These are phyloP conservation scores for Platerodrilus igneus DNA, from an alignment of 2,888 invertebrate species.

Conservation along the genomic window DNA sequence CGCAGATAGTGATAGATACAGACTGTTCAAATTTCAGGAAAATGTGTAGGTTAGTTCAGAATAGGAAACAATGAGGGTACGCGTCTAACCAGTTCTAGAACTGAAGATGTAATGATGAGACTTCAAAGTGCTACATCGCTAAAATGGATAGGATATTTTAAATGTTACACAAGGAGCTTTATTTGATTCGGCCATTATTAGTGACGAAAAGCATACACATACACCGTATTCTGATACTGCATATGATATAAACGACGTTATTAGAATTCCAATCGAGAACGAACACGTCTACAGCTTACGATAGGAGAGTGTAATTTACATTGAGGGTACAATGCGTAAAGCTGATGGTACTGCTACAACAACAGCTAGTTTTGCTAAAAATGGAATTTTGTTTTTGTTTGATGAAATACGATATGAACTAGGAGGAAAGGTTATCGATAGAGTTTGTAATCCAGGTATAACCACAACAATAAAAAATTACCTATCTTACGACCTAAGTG, in stretches of 20 bases:
- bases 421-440: no score
- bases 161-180: conserved; percentile 5
- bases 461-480: no score
- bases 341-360: background rate
- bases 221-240: conserved; percentile 9
- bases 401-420: background rate
- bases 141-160: no score
- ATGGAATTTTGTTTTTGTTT: background rate
- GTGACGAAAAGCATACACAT: conserved; percentile 11
- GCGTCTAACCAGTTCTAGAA: no score
- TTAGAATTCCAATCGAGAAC: conserved; percentile 12
- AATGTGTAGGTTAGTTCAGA: no score
- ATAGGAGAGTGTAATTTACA: conserved; percentile 7
- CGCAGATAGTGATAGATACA: no score
- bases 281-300: conserved; percentile 8
- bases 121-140: no score
- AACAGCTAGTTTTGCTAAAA: conserved; percentile 3
- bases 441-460: no score
- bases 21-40: no score
- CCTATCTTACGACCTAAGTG: no score
- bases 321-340: conserved; percentile 6
- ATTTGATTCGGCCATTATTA: conserved; percentile 12
- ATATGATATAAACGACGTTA: conserved; percentile 15
- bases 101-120: no score
- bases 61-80: no score